Conservation (phyloP, 2,888 invertebrate species). For the Thecophora atra region DNA sequence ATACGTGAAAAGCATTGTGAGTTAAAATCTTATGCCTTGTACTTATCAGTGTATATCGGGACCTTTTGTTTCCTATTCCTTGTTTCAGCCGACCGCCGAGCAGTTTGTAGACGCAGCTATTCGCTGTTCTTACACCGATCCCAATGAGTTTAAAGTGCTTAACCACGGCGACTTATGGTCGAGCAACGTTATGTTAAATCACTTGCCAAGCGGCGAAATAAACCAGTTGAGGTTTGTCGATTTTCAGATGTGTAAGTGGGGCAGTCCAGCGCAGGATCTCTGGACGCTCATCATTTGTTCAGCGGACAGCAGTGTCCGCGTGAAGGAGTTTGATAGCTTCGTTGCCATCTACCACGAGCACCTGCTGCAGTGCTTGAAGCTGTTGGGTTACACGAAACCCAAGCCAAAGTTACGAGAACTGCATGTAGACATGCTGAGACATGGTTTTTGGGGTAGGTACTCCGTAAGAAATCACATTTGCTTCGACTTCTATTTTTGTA, state of each 20-base stretch:
- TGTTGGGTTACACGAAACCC: constrained; percentile 55
- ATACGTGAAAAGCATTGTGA: constrained; percentile 55
- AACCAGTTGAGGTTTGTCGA: constrained; percentile 61
- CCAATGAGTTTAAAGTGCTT: constrained; percentile 58
- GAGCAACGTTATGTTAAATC: constrained; percentile 60
- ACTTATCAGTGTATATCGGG: not conserved
- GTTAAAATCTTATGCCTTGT: constrained; percentile 36
- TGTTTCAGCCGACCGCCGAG: constrained; percentile 55
- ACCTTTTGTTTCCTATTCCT: not conserved
- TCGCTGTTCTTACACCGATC: constrained; percentile 52
- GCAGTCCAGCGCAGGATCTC: constrained; percentile 61
- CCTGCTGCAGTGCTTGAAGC: constrained; percentile 54
- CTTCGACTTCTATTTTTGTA: not conserved
- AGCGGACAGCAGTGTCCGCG: constrained; percentile 55
- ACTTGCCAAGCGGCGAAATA: constrained; percentile 52
- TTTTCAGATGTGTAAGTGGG: constrained; percentile 62
- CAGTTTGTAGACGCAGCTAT: constrained; percentile 58
- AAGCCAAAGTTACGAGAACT: constrained; percentile 58
- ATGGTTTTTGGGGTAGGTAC: constrained; percentile 58
- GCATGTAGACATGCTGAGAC: constrained; percentile 58
- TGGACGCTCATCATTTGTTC: constrained; percentile 61
- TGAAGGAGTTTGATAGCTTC: constrained; percentile 59
- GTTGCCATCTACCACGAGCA: constrained; percentile 59
- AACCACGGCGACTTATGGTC: constrained; percentile 65
- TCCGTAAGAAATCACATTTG: not conserved